phyloP scores from a whole-genome alignment of 1,140 invertebrate genomes.

The Doryteuthis pealeii region DNA sequence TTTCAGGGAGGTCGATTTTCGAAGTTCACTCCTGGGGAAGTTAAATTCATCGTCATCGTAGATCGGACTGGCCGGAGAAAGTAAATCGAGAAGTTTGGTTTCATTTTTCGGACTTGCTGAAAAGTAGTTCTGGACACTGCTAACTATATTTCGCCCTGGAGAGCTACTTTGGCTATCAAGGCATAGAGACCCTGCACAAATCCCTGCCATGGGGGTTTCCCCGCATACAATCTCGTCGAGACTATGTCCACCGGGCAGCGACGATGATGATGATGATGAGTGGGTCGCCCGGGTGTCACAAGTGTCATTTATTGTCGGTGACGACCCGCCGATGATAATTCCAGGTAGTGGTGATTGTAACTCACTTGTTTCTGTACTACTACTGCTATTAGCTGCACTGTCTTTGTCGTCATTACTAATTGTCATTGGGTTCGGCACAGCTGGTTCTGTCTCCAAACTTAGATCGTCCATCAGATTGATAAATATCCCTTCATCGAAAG shows the following conservation, averaged over 20 bases:
- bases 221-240: conserved; percentile 8
- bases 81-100: conserved; percentile 6
- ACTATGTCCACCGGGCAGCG: conserved; percentile 8
- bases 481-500: conserved; percentile 46
- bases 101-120: neutral
- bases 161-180: conserved; percentile 14
- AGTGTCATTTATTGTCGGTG: conserved; percentile 17
- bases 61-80: conserved; percentile 35
- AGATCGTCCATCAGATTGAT: conserved; percentile 50
- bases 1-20: conserved; percentile 73
- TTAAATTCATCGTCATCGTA: conserved; percentile 56
- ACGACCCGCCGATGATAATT: conserved; percentile 12
- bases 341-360: conserved; percentile 34
- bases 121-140: conserved; percentile 19
- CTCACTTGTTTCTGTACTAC: conserved; percentile 22
- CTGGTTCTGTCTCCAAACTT: conserved; percentile 23
- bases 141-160: neutral
- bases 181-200: conserved; percentile 21
- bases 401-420: conserved; percentile 35
- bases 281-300: conserved; percentile 1
- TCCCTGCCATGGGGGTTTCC: conserved; percentile 20
- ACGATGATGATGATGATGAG: neutral
- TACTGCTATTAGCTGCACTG: conserved; percentile 36
- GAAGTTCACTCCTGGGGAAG: conserved; percentile 42
- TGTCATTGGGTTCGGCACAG: conserved; percentile 14